Conservation (phyloP, 2,113 vertebrate genomes). For the Hippocampus abdominalis region DNA sequence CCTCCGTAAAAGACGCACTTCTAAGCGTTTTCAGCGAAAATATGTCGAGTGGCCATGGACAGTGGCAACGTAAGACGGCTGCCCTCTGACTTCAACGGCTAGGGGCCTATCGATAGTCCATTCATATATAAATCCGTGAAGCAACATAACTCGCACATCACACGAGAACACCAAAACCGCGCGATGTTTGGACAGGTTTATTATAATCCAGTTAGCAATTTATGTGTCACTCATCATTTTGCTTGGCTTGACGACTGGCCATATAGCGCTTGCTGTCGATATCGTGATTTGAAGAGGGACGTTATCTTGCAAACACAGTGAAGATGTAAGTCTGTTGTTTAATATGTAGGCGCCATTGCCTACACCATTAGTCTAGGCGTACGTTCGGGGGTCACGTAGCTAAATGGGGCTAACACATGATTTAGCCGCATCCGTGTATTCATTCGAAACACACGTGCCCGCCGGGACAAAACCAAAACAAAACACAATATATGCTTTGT, state of each 20-base stretch:
- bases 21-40: no score
- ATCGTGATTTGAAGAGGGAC: constrained; percentile 16
- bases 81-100: no score
- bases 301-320: constrained; percentile 21
- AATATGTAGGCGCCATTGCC: background rate
- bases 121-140: no score
- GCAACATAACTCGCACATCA: background rate
- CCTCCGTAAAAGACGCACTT: no score
- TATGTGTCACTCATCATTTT: constrained; percentile 30
- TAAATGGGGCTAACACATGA: constrained; percentile 46
- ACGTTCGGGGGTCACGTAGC: constrained; percentile 13
- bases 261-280: background rate
- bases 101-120: no score
- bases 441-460: background rate
- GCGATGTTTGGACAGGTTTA: constrained; percentile 32
- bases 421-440: constrained; percentile 36
- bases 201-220: constrained; percentile 34
- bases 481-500: background rate
- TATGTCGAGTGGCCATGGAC: no score
- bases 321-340: constrained; percentile 60
- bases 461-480: background rate
- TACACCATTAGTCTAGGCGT: background rate
- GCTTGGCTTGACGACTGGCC: constrained; percentile 6
- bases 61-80: no score
- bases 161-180: constrained; percentile 27